Percentiles rank a stretch among this genome's conserved stretches.
Evolutionary conservation across 2,113 vertebrate species (phyloP).

Genomic region (Ptilorrhoa leucosticta): DNA sequence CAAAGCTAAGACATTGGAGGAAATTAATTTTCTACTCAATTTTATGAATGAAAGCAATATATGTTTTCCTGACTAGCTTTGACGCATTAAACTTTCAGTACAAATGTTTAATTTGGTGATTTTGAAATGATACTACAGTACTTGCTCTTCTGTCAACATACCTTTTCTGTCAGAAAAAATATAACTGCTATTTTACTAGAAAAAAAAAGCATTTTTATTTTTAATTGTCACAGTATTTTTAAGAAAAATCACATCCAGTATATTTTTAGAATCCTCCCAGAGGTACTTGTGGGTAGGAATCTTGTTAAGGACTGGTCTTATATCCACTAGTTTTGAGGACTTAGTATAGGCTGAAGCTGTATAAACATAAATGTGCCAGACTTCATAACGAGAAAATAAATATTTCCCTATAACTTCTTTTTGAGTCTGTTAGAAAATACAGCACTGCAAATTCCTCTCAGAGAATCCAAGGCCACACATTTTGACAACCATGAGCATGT

Average conservation of each 20-base stretch:
- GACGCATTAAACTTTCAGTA: not conserved
- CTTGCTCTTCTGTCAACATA: not conserved
- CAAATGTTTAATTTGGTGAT: not conserved
- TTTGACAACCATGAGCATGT: not conserved
- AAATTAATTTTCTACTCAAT: not conserved
- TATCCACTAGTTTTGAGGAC: not conserved
- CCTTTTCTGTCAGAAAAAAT: not conserved
- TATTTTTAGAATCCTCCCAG: not conserved
- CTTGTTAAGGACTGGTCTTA: not conserved
- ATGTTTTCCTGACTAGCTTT: not conserved
- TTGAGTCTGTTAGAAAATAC: not conserved
- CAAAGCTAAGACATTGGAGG: not conserved
- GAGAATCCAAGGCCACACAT: not conserved
- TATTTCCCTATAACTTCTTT: not conserved
- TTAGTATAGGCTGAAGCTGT: not conserved
- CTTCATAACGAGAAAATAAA: not conserved
- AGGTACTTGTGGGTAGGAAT: not conserved
- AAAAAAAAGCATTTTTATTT: not conserved
- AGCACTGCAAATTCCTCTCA: not conserved
- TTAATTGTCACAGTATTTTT: not conserved
- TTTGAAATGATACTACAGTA: not conserved
- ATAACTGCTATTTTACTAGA: not conserved
- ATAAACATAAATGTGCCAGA: not conserved
- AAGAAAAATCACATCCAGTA: not conserved
- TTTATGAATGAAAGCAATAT: not conserved